phyloP scores from a whole-genome alignment of 2,888 invertebrate species.

The Drosophila diplacantha region DNA sequence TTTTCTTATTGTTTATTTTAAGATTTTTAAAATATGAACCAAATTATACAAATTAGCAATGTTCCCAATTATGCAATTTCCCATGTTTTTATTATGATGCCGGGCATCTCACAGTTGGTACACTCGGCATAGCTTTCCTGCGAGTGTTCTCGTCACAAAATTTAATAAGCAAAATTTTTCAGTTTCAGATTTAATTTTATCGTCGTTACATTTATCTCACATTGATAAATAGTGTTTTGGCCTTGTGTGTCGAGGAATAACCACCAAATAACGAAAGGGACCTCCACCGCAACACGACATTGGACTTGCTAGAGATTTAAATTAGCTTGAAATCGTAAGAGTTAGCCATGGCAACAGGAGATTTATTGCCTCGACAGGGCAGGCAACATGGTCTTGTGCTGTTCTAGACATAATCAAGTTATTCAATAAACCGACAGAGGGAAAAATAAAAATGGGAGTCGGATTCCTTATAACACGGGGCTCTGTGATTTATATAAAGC shows the following conservation, averaged over 20 bases:
- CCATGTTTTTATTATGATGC: too few relatives aligned
- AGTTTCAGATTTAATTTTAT: background rate
- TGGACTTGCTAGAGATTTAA: conserved; percentile 58
- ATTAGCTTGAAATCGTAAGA: conserved; percentile 57
- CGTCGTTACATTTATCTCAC: background rate
- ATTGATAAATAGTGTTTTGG: background rate
- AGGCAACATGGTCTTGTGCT: conserved; percentile 44
- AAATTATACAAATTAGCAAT: too few relatives aligned
- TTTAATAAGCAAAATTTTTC: too few relatives aligned
- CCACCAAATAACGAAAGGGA: background rate
- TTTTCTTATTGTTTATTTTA: too few relatives aligned
- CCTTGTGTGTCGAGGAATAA: background rate
- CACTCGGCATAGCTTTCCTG: too few relatives aligned
- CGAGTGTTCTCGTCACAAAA: background rate
- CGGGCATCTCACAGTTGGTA: too few relatives aligned
- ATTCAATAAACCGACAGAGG: conserved; percentile 64
- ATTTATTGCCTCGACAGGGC: conserved; percentile 53
- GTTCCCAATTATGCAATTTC: too few relatives aligned
- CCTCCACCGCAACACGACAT: conserved; percentile 53
- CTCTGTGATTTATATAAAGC: conserved; percentile 68
- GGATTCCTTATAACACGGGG: conserved; percentile 45
- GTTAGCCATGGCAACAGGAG: conserved; percentile 47
- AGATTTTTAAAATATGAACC: too few relatives aligned
- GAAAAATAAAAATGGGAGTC: conserved; percentile 6
- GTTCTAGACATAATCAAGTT: conserved; percentile 58